Percentiles rank a stretch among this genome's conserved stretches.
Evolutionary conservation across 2,797 vertebrate genomes (phyloP).

Genomic region (Hydrocynus forskahlii): DNA sequence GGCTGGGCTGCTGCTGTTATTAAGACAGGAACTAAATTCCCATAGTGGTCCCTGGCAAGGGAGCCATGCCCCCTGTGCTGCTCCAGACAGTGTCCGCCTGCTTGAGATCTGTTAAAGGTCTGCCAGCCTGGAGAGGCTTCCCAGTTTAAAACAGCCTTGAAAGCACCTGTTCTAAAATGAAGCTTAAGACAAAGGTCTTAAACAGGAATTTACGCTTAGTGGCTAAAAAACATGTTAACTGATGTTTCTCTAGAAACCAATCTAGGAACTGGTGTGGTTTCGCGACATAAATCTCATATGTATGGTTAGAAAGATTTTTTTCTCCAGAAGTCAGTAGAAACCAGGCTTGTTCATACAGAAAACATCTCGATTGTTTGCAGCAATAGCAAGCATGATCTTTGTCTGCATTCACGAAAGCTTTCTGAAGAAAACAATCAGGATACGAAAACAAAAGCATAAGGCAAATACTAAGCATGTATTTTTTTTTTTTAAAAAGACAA

Average conservation of each 20-base stretch:
- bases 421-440: too few species aligned
- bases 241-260: neutral
- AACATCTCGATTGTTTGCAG: neutral
- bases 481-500: too few species aligned
- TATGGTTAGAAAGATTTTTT: neutral
- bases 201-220: neutral
- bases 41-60: conserved; percentile 55
- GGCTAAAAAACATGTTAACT: neutral
- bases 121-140: conserved; percentile 4
- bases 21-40: conserved; percentile 65
- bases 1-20: conserved; percentile 47
- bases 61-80: conserved; percentile 43
- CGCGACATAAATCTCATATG: neutral
- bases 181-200: neutral
- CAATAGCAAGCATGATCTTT: neutral
- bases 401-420: too few species aligned
- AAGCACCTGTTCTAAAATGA: neutral
- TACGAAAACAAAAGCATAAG: too few species aligned
- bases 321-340: neutral
- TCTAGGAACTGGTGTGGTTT: neutral
- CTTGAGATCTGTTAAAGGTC: conserved; percentile 15
- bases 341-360: neutral
- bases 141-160: conserved; percentile 11
- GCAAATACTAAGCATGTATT: too few species aligned
- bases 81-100: conserved; percentile 17